phyloP scores from a whole-genome alignment of 1,140 invertebrate genomes.

The Macrobrachium nipponense region DNA sequence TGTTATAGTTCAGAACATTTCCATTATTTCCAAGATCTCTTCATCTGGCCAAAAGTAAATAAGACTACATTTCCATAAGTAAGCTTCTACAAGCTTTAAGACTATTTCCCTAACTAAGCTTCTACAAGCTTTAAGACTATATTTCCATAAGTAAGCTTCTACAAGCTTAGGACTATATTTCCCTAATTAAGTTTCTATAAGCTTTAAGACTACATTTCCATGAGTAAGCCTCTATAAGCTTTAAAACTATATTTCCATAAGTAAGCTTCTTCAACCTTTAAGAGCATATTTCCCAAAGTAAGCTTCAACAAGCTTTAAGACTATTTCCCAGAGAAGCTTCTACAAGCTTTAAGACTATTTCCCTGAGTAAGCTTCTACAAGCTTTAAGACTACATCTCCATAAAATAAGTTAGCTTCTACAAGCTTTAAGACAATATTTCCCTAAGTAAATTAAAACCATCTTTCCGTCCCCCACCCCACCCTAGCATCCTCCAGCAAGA shows the following conservation, averaged over 20 bases:
- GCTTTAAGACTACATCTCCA: background rate
- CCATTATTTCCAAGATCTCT: too few relatives aligned
- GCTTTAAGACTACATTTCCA: background rate
- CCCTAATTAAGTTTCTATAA: background rate
- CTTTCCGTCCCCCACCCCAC: too few relatives aligned
- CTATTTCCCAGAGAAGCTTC: too few relatives aligned
- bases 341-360: background rate
- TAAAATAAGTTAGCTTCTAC: background rate
- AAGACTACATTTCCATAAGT: too few relatives aligned
- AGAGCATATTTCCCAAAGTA: background rate
- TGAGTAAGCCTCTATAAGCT: too few relatives aligned
- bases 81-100: background rate
- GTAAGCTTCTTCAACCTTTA: background rate
- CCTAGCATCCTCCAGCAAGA: constrained; percentile 47
- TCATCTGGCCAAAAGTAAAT: too few relatives aligned
- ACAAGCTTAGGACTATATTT: background rate
- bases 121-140: background rate
- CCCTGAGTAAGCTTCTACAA: background rate
- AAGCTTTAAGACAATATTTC: background rate
- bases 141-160: background rate
- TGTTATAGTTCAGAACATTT: too few relatives aligned
- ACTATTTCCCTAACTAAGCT: background rate
- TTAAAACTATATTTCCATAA: background rate
- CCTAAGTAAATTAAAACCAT: background rate
- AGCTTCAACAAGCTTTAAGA: background rate